Evolutionary conservation across 2,113 vertebrate genomes (phyloP), one percentile per base, ranked within the genome.

Genomic region (Typhlomys cinereus): DNA sequence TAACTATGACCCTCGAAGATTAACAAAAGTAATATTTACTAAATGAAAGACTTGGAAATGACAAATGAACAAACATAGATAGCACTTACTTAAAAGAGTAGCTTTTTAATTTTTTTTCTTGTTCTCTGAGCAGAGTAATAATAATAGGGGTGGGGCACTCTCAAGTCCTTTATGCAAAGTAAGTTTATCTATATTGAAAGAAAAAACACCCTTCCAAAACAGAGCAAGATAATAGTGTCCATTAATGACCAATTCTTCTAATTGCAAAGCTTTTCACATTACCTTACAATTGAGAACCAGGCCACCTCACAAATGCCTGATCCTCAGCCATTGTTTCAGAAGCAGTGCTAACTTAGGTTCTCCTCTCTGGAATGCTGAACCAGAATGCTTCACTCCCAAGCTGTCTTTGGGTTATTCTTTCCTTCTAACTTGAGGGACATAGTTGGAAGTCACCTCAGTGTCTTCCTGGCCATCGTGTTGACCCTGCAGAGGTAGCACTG

Each of bases 1-100:
- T 96, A 93, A 93, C 70, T 91, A 50, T 96, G 95, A 87, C 52
- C 31, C 71, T 84, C 89, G 34, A 90, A 82, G 48, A 92, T 92
- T 76, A 95, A 67, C 39, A 71, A 83, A 92, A 79, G 71, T 34
- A 59, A 50, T 48, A 48, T 46, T 94, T 89, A 75, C 61, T 46
- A 1, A 91, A 85, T 87, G 48, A 83, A 69, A 91, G 81, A n/a
- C 52, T 83, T 39, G 93, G 64, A 84, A 69, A 75, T 69, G 23
- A 78, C 50, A 64, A 76, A 36, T 81, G 85, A 88, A 70, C 36
- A 46, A 89, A 76, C 57, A 48, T 12, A 64, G 31, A 14, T 18
- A 11, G 9, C 31, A 46, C 25, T 79, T 82, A 73, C 89, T 85
- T 39, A 48, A 73, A 52, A 92, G 39, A 67, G 29, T 64, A 39